Conservation (phyloP, 2,888 invertebrate species). For the Idaea straminata region DNA sequence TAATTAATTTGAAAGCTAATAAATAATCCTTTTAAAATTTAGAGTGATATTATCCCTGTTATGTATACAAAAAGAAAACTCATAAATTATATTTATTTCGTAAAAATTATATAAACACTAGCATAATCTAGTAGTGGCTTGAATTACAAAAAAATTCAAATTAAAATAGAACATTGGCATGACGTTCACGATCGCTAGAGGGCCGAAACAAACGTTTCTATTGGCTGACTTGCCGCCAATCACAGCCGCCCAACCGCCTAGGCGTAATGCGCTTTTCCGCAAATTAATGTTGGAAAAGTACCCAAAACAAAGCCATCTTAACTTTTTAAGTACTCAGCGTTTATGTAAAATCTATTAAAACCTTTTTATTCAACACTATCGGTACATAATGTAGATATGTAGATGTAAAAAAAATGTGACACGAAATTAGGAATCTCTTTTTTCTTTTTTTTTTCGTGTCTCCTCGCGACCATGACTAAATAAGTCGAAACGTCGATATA, state of each 20-base stretch:
- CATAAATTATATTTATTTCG: neutral
- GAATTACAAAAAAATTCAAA: conserved; percentile 41
- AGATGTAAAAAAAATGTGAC: no score
- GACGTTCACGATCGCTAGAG: conserved; percentile 62
- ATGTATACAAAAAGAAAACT: no score
- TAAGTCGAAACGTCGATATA: neutral
- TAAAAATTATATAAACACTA: neutral
- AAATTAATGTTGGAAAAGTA: conserved; percentile 21
- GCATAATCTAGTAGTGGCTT: neutral
- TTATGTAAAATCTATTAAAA: no score
- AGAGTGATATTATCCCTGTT: no score
- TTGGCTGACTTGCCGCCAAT: conserved; percentile 67
- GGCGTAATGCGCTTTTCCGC: conserved; percentile 58
- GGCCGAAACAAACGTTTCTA: conserved; percentile 60
- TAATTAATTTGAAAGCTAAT: no score
- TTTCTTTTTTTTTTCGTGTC: no score
- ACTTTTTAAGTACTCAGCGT: neutral
- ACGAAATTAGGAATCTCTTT: no score
- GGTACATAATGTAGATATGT: no score
- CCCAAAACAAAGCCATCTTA: conserved; percentile 27
- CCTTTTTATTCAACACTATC: no score
- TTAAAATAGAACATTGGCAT: conserved; percentile 69
- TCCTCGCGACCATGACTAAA: neutral
- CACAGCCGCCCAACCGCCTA: conserved; percentile 57
- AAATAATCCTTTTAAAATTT: no score